Evolutionary conservation across 2,113 vertebrate genomes (phyloP), one percentile per base, ranked within the genome.

Genomic region (Crotalus viridis): DNA sequence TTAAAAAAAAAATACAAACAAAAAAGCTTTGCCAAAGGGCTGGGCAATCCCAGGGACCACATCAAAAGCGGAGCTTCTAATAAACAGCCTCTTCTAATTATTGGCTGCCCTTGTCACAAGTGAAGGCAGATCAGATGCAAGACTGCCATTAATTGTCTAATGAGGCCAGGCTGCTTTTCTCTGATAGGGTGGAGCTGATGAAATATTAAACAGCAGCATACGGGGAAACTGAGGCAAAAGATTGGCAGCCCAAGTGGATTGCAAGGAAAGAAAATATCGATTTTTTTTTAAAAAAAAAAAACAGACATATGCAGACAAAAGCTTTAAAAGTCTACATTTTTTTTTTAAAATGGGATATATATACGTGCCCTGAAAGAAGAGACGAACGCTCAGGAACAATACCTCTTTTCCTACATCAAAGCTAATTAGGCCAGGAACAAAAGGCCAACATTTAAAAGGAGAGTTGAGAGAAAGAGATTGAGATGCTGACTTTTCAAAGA

Each of bases 181-280:
- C 97, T 96, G 98, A 98, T 97, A 98, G 98, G 98, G 98, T 97
- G 98, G 97, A 97, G 97, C 98, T 98, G 98, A 98, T 98, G 98
- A 98, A 98, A 98, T 98, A 99, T 99, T 98, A 98, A 98, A 98
- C 96, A 97, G 93, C 74, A 97, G 97, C 98, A 98, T 98, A 98
- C 97, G 98, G 98, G 97, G 97, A 97, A 21, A 96, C 96, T 97
- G 95, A 96, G 97, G 98, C 97, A 98, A 98, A 98, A 97, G 96
- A 94, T 94, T 96, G 48, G 48, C 92, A 94, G 96, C 88, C 9
- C 33, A 69, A 69, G 74, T 94, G 12, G 5, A 86, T 5, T 33
- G 7, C n/a, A 8, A 15, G n/a, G 48, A 10, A 15, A 55, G 10
- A 39, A 17, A 87, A 48, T 15, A n/a, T n/a, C 5, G 46, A 26